Evolutionary conservation across 2,888 invertebrate species (phyloP).

Genomic region (Allacma fusca): DNA sequence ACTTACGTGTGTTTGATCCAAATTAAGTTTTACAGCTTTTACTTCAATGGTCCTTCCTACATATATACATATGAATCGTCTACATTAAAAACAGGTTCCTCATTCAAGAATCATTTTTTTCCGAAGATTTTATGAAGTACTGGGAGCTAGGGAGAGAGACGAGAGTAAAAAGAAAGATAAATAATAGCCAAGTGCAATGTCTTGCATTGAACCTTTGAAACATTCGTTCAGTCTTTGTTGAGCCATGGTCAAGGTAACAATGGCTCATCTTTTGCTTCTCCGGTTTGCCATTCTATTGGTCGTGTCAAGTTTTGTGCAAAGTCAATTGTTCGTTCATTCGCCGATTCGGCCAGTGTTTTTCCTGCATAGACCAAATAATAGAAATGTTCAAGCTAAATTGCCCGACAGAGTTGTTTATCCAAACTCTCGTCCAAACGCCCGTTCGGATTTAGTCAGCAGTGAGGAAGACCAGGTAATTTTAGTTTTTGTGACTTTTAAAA

Average conservation of each 20-base stretch:
- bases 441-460: conserved; percentile 40
- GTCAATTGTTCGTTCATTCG: conserved; percentile 27
- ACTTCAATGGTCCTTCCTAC: not conserved
- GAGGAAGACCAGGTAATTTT: conserved; percentile 41
- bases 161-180: conserved; percentile 8
- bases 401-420: not conserved
- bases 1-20: conserved; percentile 4
- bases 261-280: conserved; percentile 33
- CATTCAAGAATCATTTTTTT: not conserved
- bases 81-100: conserved; percentile 16
- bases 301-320: conserved; percentile 11
- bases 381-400: not conserved
- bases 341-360: conserved; percentile 38
- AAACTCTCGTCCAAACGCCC: not conserved
- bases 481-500: too few species aligned
- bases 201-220: conserved; percentile 37
- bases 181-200: conserved; percentile 30
- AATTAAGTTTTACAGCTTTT: conserved; percentile 12
- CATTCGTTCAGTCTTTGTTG: conserved; percentile 40
- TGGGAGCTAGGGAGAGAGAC: not conserved
- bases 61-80: too few species aligned
- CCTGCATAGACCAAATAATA: conserved; percentile 20
- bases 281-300: conserved; percentile 14
- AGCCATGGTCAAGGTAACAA: conserved; percentile 45
- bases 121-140: not conserved